These are phyloP conservation scores for Cylas formicarius DNA, from an alignment of 1,140 invertebrate genomes.

Conservation along the genomic window DNA sequence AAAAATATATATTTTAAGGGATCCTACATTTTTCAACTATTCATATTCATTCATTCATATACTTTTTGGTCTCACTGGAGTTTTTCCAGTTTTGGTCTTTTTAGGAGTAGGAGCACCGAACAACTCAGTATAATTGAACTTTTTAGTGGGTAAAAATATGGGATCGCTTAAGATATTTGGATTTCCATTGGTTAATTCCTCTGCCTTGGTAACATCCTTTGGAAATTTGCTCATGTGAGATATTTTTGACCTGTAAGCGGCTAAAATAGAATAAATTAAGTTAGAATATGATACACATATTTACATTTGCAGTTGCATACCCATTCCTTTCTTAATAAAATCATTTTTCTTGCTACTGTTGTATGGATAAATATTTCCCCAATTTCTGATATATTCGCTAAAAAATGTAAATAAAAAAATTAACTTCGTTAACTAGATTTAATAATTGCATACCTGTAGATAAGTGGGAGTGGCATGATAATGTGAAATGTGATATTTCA, in stretches of 20 bases:
- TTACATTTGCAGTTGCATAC: constrained; percentile 47
- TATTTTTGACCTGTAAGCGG: constrained; percentile 52
- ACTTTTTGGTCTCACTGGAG: too few species aligned
- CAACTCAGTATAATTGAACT: constrained; percentile 43
- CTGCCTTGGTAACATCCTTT: constrained; percentile 60
- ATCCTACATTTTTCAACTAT: background rate
- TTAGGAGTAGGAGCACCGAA: constrained; percentile 46
- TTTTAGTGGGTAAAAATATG: constrained; percentile 52
- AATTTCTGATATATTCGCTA: constrained; percentile 70
- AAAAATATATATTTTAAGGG: too few species aligned
- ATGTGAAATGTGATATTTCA: too few species aligned
- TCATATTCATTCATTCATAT: too few species aligned
- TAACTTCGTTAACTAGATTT: background rate
- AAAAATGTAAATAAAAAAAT: constrained; percentile 38
- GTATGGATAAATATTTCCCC: constrained; percentile 65
- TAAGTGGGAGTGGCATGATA: too few species aligned
- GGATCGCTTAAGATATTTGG: constrained; percentile 54
- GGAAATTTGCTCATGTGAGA: constrained; percentile 69
- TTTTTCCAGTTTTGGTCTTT: constrained; percentile 29
- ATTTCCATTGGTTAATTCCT: constrained; percentile 59
- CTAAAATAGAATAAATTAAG: constrained; percentile 35
- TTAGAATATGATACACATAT: background rate
- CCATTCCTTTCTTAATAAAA: constrained; percentile 70
- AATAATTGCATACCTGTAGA: too few species aligned
- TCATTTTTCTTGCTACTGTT: constrained; percentile 68